Conservation (phyloP, 2,113 vertebrate genomes). For the Oceanodroma tethys region DNA sequence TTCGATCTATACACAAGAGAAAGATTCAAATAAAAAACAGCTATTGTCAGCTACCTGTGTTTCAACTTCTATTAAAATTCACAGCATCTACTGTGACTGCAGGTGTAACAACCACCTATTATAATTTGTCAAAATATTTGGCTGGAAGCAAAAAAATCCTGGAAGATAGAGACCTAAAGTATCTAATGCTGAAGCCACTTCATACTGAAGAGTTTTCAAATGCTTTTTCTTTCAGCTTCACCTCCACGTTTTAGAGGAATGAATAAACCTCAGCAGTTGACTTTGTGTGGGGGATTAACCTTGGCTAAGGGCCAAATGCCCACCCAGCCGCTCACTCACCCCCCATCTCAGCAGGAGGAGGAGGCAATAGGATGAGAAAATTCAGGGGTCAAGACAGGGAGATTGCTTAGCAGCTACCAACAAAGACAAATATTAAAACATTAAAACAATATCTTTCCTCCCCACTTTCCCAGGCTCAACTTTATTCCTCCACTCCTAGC, state of each 20-base stretch:
- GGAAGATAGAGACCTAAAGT: not conserved
- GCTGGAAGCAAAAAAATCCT: not conserved
- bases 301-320: not conserved
- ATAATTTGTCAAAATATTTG: not conserved
- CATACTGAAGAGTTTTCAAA: not conserved
- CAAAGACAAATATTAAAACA: not conserved
- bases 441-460: not conserved
- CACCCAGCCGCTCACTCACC: not conserved
- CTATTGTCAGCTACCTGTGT: not conserved
- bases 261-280: not conserved
- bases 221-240: not conserved
- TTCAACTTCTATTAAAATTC: not conserved
- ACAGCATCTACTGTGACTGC: not conserved
- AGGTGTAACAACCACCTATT: not conserved
- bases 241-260: not conserved
- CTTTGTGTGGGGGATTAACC: not conserved
- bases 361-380: not conserved
- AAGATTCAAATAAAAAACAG: not conserved
- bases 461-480: not conserved
- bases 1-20: not conserved
- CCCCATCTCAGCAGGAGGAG: fast-evolving
- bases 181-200: not conserved
- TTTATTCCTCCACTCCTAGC: not conserved
- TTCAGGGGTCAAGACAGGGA: not conserved
- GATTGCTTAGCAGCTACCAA: not conserved